These are phyloP conservation scores for Neodontobutis hainanensis DNA, from an alignment of 2,113 vertebrate genomes.

Conservation along the genomic window DNA sequence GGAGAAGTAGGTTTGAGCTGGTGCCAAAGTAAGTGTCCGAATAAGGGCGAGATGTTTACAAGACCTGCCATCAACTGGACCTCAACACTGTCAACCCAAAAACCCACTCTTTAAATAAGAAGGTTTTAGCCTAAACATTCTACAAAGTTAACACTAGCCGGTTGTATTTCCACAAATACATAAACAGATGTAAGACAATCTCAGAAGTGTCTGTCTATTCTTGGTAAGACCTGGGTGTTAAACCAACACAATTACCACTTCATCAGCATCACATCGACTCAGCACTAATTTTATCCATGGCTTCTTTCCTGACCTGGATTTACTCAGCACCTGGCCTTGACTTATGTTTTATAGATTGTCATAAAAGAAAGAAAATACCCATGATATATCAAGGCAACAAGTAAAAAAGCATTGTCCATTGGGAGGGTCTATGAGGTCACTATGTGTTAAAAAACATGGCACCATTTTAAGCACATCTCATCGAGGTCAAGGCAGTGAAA, in stretches of 20 bases:
- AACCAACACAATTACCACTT: slow-evolving; percentile 44
- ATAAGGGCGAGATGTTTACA: too few relatives aligned
- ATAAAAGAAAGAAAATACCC: background rate
- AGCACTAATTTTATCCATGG: slow-evolving; percentile 36
- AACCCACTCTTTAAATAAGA: background rate
- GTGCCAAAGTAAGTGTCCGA: too few relatives aligned
- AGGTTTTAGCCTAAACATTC: background rate
- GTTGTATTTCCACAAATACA: slow-evolving; percentile 2
- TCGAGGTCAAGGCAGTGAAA: background rate
- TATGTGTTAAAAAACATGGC: background rate
- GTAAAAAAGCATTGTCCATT: background rate
- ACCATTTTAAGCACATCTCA: background rate
- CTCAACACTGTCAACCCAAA: background rate
- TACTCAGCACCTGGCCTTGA: slow-evolving; percentile 14
- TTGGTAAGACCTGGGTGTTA: slow-evolving; percentile 15
- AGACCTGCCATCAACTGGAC: background rate
- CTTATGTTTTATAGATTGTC: slow-evolving; percentile 22
- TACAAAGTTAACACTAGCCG: background rate
- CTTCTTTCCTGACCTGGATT: slow-evolving; percentile 25
- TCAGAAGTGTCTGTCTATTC: slow-evolving; percentile 9
- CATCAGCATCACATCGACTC: slow-evolving; percentile 19
- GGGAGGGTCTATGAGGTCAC: background rate
- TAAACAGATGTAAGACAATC: slow-evolving; percentile 32
- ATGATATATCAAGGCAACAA: background rate
- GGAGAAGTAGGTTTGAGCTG: too few relatives aligned